phyloP scores from a whole-genome alignment of 23 tunicate species.

The Phallusia fumigata region DNA sequence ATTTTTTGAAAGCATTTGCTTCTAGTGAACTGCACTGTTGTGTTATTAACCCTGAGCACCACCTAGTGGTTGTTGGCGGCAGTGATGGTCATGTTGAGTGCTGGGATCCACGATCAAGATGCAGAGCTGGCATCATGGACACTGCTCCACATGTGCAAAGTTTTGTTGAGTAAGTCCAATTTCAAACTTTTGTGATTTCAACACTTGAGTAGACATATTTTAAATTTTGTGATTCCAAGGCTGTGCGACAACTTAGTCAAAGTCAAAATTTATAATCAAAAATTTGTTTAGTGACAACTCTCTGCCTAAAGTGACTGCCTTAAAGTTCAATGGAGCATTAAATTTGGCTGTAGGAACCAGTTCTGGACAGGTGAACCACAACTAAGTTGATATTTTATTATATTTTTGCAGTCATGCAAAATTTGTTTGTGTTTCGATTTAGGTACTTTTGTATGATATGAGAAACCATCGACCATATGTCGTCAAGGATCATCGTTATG shows the following conservation, averaged over 20 bases:
- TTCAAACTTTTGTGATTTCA: background rate
- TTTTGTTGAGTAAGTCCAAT: constrained; percentile 15
- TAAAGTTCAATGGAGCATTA: constrained; percentile 46
- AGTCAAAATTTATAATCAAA: background rate
- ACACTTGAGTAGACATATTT: background rate
- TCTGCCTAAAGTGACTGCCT: constrained; percentile 36
- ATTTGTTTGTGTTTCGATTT: background rate
- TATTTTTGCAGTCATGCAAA: no score
- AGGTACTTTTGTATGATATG: constrained; percentile 85
- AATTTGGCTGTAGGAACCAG: constrained; percentile 75
- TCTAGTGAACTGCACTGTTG: constrained; percentile 47
- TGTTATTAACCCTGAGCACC: constrained; percentile 54
- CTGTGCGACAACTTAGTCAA: no score
- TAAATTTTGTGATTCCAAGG: no score
- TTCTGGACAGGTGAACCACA: constrained; percentile 56
- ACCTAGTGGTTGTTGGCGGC: constrained; percentile 72
- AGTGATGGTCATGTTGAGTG: constrained; percentile 84
- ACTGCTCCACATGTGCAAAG: constrained; percentile 2
- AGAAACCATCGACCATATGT: constrained; percentile 61
- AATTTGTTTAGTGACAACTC: background rate
- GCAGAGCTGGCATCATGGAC: constrained; percentile 69
- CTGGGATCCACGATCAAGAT: constrained; percentile 85
- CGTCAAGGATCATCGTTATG: constrained; percentile 82
- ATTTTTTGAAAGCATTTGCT: background rate
- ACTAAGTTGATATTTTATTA: no score